Base-by-base conservation (phyloP, 2,888 invertebrate species). In the Chironomus riparius region DNA sequence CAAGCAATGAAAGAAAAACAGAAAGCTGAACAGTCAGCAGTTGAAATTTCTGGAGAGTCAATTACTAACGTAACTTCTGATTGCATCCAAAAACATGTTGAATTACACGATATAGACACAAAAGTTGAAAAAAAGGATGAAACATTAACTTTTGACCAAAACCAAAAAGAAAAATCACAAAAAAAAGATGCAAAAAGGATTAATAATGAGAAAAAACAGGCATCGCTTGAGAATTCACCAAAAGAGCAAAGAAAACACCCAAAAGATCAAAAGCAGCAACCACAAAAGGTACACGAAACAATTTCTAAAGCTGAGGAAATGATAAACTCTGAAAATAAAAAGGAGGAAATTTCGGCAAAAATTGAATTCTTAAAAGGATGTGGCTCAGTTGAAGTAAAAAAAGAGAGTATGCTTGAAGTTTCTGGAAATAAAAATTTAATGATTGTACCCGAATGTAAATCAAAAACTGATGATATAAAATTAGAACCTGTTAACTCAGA, bases 1-100 rank as follows among this genome's bases (percentile, higher is more conserved):
- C 73, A 75, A 75, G 75, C 68, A 0, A 18, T 75, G n/a, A 75
- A 75, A 18, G 70, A 70, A 50, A 47, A 70, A 22, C 70, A 50
- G 21, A 50, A 70, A 50, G 50, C 24, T 22, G 48, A 47, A 70
- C 3, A 48, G n/a, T 13, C 13, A 68, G 4, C 4, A 1, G 15
- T 15, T 38, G 6, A 47, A 13, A 7, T n/a, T 15, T 21, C 13
- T 50, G 13, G 13, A 70, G 13, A 24, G 6, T 15, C n/a, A 4
- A 4, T 15, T 15, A 2, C 15, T 50, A 2, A 5, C 15, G n/a
- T 15, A 50, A 50, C 5, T 50, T 6, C 50, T 15, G 15, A 50
- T 15, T 5, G 15, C 50, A 50, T 50, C 15, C 18, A 56, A 56
- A 5, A 18, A 56, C 1, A 2, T 28, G 56, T 7, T 56, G 7